Conservation (phyloP, 2,113 vertebrate genomes). For the Australoheros scitulus region DNA sequence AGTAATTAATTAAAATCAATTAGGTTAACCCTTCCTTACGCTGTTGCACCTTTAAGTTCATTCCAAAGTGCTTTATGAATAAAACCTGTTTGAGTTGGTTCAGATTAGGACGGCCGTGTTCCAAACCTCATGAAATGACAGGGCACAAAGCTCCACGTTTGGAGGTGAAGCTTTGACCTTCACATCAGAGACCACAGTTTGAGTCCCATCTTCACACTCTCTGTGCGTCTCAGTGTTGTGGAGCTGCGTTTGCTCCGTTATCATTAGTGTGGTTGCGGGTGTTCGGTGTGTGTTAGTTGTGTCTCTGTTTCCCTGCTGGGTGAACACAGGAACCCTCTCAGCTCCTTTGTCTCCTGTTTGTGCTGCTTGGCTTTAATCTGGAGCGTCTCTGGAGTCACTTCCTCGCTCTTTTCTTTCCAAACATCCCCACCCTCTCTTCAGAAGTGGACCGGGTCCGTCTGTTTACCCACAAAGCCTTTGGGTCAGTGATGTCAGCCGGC, state of each 20-base stretch:
- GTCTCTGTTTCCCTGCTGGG: too few species aligned
- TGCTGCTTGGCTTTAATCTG: neutral
- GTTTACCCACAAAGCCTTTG: slow-evolving; percentile 89
- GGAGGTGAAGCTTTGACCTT: too few species aligned
- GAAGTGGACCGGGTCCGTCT: slow-evolving; percentile 75
- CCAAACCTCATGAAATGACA: too few species aligned
- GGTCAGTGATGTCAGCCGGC: slow-evolving; percentile 87
- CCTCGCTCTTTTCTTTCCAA: slow-evolving; percentile 34
- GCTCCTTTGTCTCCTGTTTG: neutral
- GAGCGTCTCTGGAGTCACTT: slow-evolving; percentile 63
- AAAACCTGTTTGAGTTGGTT: neutral
- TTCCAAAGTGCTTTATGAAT: neutral
- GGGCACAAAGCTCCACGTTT: too few species aligned
- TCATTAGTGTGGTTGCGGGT: too few species aligned
- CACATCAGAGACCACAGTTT: too few species aligned
- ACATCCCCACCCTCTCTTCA: slow-evolving; percentile 15
- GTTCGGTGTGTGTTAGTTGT: too few species aligned
- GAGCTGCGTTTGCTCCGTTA: too few species aligned
- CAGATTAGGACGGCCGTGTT: neutral
- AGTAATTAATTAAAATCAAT: slow-evolving; percentile 11
- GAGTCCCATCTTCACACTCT: too few species aligned
- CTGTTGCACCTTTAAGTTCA: neutral
- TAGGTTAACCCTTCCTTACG: neutral
- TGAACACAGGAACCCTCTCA: too few species aligned
- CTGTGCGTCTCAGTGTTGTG: too few species aligned